Evolutionary conservation across 1,140 invertebrate species (phyloP).

Genomic region (Cherax destructor): DNA sequence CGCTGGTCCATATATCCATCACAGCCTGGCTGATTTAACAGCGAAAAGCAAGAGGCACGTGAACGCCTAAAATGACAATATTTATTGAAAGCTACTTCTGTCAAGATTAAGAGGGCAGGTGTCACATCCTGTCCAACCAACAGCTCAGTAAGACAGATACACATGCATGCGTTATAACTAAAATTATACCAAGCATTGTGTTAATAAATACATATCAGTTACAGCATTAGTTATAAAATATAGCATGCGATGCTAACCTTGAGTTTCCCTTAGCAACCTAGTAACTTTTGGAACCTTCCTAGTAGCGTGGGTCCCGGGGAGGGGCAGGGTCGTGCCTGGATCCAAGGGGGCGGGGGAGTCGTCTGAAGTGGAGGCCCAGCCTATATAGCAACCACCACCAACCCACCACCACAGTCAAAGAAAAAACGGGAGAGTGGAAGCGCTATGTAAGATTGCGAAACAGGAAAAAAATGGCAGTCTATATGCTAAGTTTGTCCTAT

Average conservation of each 20-base stretch:
- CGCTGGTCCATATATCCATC: no score
- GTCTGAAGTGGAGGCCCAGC: conserved; percentile 54
- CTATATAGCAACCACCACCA: conserved; percentile 43
- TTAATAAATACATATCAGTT: neutral
- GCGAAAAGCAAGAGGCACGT: neutral
- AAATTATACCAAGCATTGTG: no score
- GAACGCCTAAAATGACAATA: no score
- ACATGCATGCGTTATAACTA: no score
- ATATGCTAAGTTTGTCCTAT: neutral
- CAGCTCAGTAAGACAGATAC: no score
- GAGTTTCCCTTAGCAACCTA: conserved; percentile 59
- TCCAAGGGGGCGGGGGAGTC: conserved; percentile 55
- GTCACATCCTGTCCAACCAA: no score
- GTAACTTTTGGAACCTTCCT: conserved; percentile 63
- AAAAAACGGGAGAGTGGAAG: conserved; percentile 12
- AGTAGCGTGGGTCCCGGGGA: conserved; percentile 30
- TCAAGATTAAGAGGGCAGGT: no score
- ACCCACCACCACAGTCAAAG: conserved; percentile 28
- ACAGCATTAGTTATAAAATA: neutral
- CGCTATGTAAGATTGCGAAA: neutral
- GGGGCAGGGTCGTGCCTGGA: conserved; percentile 46
- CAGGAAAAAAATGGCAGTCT: neutral
- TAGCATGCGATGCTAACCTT: conserved; percentile 51
- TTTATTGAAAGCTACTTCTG: no score
- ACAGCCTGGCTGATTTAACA: neutral